These are phyloP conservation scores for Drosophila leontia DNA, from an alignment of 1,140 invertebrate species.

Conservation along the genomic window DNA sequence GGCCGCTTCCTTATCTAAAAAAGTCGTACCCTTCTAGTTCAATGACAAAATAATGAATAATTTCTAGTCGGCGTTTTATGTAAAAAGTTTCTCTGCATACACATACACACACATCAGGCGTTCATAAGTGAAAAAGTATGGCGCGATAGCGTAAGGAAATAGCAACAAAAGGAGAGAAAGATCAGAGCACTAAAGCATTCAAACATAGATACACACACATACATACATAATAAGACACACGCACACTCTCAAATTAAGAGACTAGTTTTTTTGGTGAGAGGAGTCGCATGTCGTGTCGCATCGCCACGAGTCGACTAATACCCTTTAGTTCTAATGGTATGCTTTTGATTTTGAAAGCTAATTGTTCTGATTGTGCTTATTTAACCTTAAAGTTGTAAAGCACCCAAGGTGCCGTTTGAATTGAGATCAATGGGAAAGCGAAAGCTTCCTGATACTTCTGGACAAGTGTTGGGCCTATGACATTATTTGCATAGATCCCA, in stretches of 20 bases:
- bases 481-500: conserved; percentile 9
- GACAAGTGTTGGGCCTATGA: background rate
- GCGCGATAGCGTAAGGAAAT: conserved; percentile 23
- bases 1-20: background rate
- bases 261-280: conserved; percentile 28
- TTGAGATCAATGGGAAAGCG: background rate
- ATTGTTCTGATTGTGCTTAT: background rate
- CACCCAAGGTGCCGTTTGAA: background rate
- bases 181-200: conserved; percentile 27
- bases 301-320: conserved; percentile 5
- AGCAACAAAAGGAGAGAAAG: conserved; percentile 34
- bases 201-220: background rate
- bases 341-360: background rate
- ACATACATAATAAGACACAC: conserved; percentile 1
- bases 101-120: background rate
- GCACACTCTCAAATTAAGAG: conserved; percentile 3
- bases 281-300: background rate
- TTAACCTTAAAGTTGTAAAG: background rate
- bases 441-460: background rate
- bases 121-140: conserved; percentile 8
- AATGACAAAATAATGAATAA: conserved; percentile 3
- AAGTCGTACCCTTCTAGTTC: background rate
- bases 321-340: background rate
- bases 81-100: conserved; percentile 19
- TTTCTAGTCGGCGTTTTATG: background rate